phyloP scores from a whole-genome alignment of 2,113 vertebrate species.

The Pristiophorus japonicus region DNA sequence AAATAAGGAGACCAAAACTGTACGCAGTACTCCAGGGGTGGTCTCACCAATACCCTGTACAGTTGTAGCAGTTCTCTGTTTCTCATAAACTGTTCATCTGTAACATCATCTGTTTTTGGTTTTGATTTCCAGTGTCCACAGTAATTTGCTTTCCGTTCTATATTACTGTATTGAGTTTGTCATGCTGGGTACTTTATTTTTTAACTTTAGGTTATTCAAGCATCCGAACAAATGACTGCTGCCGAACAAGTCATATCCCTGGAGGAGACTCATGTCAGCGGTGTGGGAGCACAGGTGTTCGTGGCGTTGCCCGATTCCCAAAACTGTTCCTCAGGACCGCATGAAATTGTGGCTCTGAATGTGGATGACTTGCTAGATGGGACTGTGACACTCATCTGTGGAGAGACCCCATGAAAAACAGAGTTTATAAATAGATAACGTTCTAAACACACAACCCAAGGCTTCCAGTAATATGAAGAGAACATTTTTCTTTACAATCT shows the following conservation, averaged over 20 bases:
- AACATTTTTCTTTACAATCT: neutral
- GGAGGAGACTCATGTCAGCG: conserved; percentile 53
- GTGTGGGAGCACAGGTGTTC: conserved; percentile 61
- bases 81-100: neutral
- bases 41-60: too few relatives aligned
- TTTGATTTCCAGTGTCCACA: neutral
- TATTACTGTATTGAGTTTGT: neutral
- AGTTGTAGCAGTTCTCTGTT: too few relatives aligned
- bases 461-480: neutral
- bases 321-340: conserved; percentile 43
- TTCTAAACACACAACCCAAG: neutral
- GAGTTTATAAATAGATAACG: neutral
- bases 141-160: neutral
- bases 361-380: conserved; percentile 72
- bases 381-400: conserved; percentile 70
- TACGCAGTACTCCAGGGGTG: too few relatives aligned
- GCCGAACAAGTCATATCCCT: conserved; percentile 54
- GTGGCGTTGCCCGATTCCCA: conserved; percentile 59
- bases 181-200: conserved; percentile 2
- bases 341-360: conserved; percentile 68
- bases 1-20: too few relatives aligned
- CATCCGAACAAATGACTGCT: conserved; percentile 41
- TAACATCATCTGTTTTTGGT: neutral
- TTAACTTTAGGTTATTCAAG: conserved; percentile 58
- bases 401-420: conserved; percentile 52